Evolutionary conservation across 2,888 invertebrate genomes (phyloP), one percentile per base, ranked within the genome.

Genomic region (Tridacna gigas): DNA sequence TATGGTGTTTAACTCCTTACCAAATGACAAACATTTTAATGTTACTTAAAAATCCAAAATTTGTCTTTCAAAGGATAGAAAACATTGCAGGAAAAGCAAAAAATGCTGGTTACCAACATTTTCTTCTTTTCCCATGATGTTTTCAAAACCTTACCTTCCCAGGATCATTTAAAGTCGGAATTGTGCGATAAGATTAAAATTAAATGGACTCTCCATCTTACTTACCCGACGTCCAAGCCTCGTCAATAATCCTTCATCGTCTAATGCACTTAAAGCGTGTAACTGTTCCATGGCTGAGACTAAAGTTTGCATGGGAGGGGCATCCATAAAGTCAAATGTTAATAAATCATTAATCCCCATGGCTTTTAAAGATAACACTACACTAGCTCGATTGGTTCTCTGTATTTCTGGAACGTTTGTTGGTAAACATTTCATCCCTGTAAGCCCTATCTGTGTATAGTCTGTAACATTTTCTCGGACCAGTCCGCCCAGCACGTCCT

Each of bases 281-380:
- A 99, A 95, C 91, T 99, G 98, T 93, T 99, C 99, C 90, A 99
- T 95, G 22, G 99, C 99, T 97, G 99, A 98, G 83, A 99, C 98
- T 89, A 99, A 96, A 0, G 99, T 98, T 95, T 99, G 99, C 26
- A 98, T 98, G 0, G 99, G 99, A 37, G 99, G 99, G 0, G 99
- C 98, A 95, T 99, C 99, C 99, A 99, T 99, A 95, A 99, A 99
- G 96, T 99, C 99, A 95, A 99, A 99, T 94, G 98, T 98, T 28
- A 99, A 95, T 77, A 99, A 96, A 95, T 99, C 99, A 94, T 99
- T 99, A 91, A 99, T 99, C 45, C 99, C 99, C 99, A 99, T 99
- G 0, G 99, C 99, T 95, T 99, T 99, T 56, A 99, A 95, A 92
- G 99, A 99, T 20, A 99, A 95, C 60, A 99, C 97, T 0, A 99